Evolutionary conservation across 2,113 vertebrate species (phyloP), one percentile per base, ranked within the genome.

Genomic region (Tor tambroides): DNA sequence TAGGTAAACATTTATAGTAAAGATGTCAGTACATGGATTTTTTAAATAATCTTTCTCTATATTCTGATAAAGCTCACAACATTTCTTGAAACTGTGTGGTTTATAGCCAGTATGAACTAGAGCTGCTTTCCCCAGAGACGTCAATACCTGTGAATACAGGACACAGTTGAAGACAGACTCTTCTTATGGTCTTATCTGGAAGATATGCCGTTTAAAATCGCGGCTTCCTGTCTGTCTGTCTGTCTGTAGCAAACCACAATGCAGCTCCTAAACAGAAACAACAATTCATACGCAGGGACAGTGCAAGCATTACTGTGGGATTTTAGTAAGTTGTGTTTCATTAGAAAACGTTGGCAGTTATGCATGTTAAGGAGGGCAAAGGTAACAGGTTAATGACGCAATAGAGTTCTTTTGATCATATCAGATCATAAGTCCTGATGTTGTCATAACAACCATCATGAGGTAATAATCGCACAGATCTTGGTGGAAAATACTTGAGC

Each of bases 181-280:
- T 23, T 51, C 74, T 91, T 90, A 92, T 86, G 85, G 82, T 90
- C 26, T 85, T 90, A 91, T 89, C 79, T 78, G 90, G 86, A 91
- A 89, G 83, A 90, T 59, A 91, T 88, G 87, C 90, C 89, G 83
- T 80, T 79, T 84, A 89, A 90, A 86, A 78, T 87, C 49, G 30
- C n/a, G 26, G 84, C 92, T 92, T 93, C 91, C 93, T 94, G 93
- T 92, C 93, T 49, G 35, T 35, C 43, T 94, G 93, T 92, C 93
- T 92, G 90, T 91, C 80, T 95, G 92, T 94, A 95, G 93, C 92
- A 95, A 96, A 86, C 94, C 94, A 94, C 96, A 96, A 89, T 59
- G 1, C 85, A 91, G 88, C 72, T n/a, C 84, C 87, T 84, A 82
- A 83, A 81, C 67, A 89, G 80, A 61, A 88, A 80, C 67, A 78